Conservation (phyloP, 23 tunicate genomes). For the Halocynthia roretzi region DNA sequence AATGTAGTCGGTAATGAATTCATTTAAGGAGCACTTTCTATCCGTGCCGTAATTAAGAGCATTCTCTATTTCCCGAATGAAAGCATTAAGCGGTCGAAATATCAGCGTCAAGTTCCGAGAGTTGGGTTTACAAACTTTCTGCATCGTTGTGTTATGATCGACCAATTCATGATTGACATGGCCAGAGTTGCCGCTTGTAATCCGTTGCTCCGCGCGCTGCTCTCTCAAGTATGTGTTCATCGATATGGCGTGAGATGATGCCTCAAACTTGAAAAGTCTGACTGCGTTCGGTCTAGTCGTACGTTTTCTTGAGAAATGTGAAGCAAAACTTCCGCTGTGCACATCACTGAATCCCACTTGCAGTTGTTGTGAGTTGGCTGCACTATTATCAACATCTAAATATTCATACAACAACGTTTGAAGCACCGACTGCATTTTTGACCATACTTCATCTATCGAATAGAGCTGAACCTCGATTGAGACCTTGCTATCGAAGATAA, state of each 20-base stretch:
- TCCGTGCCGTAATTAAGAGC: constrained; percentile 28
- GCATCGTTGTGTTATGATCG: constrained; percentile 72
- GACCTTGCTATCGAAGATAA: neutral
- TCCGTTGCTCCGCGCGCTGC: constrained; percentile 73
- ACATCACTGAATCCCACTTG: constrained; percentile 40
- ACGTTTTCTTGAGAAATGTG: constrained; percentile 63
- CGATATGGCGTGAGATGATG: constrained; percentile 94
- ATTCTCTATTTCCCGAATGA: constrained; percentile 71
- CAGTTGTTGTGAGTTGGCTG: constrained; percentile 52
- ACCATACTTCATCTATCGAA: constrained; percentile 88
- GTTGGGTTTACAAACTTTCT: constrained; percentile 90
- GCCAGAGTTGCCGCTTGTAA: constrained; percentile 12
- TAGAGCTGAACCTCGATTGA: constrained; percentile 37
- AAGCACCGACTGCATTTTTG: constrained; percentile 81
- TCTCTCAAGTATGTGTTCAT: constrained; percentile 94
- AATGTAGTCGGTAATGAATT: constrained; percentile 89
- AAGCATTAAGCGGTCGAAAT: constrained; percentile 77
- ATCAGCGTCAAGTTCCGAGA: constrained; percentile 76
- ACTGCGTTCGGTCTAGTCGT: constrained; percentile 44
- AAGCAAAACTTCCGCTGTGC: constrained; percentile 45
- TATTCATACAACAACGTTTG: constrained; percentile 73
- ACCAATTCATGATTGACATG: constrained; percentile 28
- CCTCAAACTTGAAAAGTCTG: constrained; percentile 87
- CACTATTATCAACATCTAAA: constrained; percentile 81
- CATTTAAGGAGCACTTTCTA: constrained; percentile 59